These are phyloP conservation scores for Phycodurus eques DNA, from an alignment of 2,113 vertebrate species.

Conservation along the genomic window DNA sequence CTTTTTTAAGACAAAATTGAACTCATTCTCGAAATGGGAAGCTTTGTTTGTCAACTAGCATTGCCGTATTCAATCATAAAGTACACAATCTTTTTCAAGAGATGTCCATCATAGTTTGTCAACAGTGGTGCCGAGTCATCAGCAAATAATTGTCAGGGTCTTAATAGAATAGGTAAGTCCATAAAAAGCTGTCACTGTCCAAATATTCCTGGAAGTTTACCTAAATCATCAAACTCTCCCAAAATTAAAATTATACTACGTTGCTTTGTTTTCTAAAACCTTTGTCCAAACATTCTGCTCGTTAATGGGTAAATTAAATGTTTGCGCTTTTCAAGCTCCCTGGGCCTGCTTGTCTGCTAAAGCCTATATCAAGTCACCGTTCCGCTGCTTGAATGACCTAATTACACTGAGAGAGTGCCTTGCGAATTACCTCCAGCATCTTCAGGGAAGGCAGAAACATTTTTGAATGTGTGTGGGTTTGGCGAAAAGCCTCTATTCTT, in stretches of 20 bases:
- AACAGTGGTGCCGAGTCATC: too few species aligned
- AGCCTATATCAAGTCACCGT: constrained; percentile 19
- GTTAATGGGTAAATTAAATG: constrained; percentile 55
- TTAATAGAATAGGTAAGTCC: too few species aligned
- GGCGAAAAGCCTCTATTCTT: constrained; percentile 12
- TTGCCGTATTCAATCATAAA: too few species aligned
- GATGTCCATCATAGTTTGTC: too few species aligned
- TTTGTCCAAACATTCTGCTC: constrained; percentile 44
- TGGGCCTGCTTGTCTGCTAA: constrained; percentile 33
- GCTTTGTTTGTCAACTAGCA: too few species aligned
- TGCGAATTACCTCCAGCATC: constrained; percentile 32
- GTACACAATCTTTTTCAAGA: too few species aligned
- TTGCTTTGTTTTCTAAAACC: constrained; percentile 37
- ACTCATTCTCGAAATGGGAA: too few species aligned
- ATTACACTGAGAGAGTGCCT: constrained; percentile 32
- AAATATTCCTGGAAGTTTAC: too few species aligned
- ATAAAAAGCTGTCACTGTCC: too few species aligned
- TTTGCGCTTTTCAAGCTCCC: constrained; percentile 36
- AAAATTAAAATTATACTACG: not conserved
- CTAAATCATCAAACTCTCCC: not conserved
- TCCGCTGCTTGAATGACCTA: constrained; percentile 50
- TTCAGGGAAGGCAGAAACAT: constrained; percentile 27
- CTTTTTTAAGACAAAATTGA: too few species aligned
- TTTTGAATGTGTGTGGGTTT: constrained; percentile 20
- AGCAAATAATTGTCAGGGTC: too few species aligned